Base-by-base conservation (phyloP, 53 echinoderm and acorn worm species). In the Stichopus horrens region DNA sequence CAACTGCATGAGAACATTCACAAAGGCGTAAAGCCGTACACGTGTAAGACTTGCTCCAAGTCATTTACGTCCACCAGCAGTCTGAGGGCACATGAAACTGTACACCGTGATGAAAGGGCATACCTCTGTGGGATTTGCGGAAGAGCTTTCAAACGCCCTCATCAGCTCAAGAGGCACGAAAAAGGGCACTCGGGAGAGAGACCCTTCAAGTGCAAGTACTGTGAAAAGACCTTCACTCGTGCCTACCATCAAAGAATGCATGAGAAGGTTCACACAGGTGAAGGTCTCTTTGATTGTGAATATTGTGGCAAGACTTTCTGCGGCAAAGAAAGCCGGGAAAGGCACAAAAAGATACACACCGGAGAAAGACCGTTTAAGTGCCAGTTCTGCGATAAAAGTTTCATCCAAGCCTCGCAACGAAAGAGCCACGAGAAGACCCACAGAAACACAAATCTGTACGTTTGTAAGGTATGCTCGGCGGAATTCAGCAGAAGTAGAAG, bases 391-490 rank as follows among this genome's bases (percentile, higher is more conserved):
- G 63, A 60, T 4, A 85, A 85, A 16, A 85, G 10, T 9, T 85
- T 85, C 37, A 65, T 85, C 18, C 85, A 85, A 53, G 65, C 20
- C 1, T 66, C 66, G 5, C 85, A 85, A 52, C 68, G 65, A 52
- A 85, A 85, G 51, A 85, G 85, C 37, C 85, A 85, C 53, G 85
- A 85, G 66, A 85, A 85, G 37, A 85, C 85, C 5, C 85, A 85
- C 16, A 58, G 11, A 9, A 60, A 63, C 51, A 63, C 66, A 63
- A 65, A 65, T 9, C 65, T 67, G 0, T 85, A 66, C 22, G 60
- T 52, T 18, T 85, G 85, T 52, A 85, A 9, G 18, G 9, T 85
- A 16, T 85, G 85, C 52, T 63, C 18, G 20, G 51, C 66, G 21
- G 85, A 85, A n/a, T 85, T 85, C 52, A 9, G 21, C 23, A 51